Percentiles rank a stretch among this genome's conserved stretches.
Evolutionary conservation across 2,113 vertebrate species (phyloP).

Genomic region (Scortum barcoo): DNA sequence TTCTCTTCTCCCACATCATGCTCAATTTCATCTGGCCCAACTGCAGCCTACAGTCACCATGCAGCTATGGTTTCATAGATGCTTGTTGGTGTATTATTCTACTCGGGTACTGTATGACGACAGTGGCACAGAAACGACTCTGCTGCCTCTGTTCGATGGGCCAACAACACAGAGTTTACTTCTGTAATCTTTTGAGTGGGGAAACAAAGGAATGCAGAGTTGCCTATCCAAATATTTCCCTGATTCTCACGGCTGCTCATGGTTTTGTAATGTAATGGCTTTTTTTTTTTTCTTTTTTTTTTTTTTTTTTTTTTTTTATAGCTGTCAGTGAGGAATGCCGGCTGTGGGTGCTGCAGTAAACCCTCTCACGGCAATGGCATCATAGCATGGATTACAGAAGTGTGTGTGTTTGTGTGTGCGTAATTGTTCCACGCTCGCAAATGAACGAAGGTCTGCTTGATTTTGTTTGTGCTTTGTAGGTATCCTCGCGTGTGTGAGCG

Average conservation of each 20-base stretch:
- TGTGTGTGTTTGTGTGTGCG: slow-evolving; percentile 13
- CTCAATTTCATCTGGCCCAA: slow-evolving; percentile 69
- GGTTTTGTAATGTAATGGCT: slow-evolving; percentile 71
- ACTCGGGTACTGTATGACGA: slow-evolving; percentile 8
- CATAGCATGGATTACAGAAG: slow-evolving; percentile 49
- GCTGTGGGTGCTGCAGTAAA: slow-evolving; percentile 65
- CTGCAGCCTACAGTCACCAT: slow-evolving; percentile 35
- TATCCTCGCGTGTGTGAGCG: slow-evolving; percentile 26
- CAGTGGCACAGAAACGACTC: slow-evolving; percentile 7
- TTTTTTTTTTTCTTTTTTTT: slow-evolving; percentile 71
- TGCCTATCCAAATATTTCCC: slow-evolving; percentile 67
- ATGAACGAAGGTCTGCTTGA: slow-evolving; percentile 49
- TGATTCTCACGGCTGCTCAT: slow-evolving; percentile 65
- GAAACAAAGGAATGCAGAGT: slow-evolving; percentile 68
- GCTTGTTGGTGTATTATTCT: slow-evolving; percentile 7
- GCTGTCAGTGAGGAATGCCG: slow-evolving; percentile 76
- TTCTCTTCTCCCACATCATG: slow-evolving; percentile 67
- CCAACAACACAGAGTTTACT: slow-evolving; percentile 38
- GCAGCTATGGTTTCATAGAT: slow-evolving; percentile 30
- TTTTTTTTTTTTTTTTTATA: slow-evolving; percentile 71
- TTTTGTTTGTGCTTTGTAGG: slow-evolving; percentile 66
- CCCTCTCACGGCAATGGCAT: slow-evolving; percentile 73
- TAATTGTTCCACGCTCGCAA: slow-evolving; percentile 39
- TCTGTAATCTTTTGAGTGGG: slow-evolving; percentile 55
- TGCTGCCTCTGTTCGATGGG: slow-evolving; percentile 32